These are phyloP conservation scores for Ectropis crepuscularia DNA, from an alignment of 2,888 invertebrate genomes.

Conservation along the genomic window DNA sequence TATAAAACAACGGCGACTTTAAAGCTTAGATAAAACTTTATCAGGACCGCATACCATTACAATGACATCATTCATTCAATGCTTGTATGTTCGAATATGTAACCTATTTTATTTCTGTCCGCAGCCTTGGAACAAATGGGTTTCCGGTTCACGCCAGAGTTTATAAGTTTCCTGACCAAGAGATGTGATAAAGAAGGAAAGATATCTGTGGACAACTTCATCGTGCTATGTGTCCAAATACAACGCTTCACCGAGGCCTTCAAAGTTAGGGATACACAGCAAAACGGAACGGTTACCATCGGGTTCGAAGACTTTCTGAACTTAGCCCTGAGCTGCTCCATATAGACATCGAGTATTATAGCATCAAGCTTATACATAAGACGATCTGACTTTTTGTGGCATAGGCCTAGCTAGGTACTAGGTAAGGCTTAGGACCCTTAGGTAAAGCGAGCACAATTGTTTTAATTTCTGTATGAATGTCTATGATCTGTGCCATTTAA, in stretches of 20 bases:
- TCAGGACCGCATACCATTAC: neutral
- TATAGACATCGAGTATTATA: conserved; percentile 54
- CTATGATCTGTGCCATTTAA: no score
- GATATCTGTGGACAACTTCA: conserved; percentile 94
- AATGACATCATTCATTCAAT: neutral
- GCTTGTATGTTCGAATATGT: neutral
- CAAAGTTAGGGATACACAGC: conserved; percentile 90
- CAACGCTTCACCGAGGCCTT: conserved; percentile 96
- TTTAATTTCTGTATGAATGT: no score
- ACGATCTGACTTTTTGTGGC: neutral
- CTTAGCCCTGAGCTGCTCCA: conserved; percentile 91
- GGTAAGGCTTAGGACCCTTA: neutral
- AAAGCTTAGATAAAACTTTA: neutral
- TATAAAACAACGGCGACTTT: no score
- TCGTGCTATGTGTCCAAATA: conserved; percentile 94
- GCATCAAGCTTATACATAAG: neutral
- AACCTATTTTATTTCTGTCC: conserved; percentile 49
- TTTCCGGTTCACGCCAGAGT: conserved; percentile 92
- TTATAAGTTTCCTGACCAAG: conserved; percentile 88
- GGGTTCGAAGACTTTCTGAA: conserved; percentile 96
- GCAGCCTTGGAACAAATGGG: conserved; percentile 94
- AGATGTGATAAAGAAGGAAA: conserved; percentile 88
- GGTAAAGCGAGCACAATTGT: no score
- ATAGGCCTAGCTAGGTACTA: no score
- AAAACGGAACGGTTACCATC: conserved; percentile 93